Percentiles rank a stretch among this genome's conserved stretches.
These are phyloP conservation scores for Blastobasis adustella DNA, from an alignment of 2,888 invertebrate species.

Conservation along the genomic window DNA sequence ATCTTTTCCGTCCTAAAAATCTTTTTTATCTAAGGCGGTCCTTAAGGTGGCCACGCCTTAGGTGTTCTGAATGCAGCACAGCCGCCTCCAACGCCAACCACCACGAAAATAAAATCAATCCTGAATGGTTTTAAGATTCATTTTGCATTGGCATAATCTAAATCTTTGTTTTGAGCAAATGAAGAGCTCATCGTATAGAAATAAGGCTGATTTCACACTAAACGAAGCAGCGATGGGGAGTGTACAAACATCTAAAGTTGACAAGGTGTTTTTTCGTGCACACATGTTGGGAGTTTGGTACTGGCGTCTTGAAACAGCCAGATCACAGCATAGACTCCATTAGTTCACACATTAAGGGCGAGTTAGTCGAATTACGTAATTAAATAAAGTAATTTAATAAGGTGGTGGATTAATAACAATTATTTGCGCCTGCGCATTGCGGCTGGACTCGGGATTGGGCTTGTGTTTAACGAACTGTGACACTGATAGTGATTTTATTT, in stretches of 20 bases:
- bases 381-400: conserved; percentile 73
- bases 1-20: conserved; percentile 41
- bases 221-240: conserved; percentile 31
- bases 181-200: conserved; percentile 24
- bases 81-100: conserved; percentile 36
- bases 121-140: conserved; percentile 23
- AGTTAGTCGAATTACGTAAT: conserved; percentile 73
- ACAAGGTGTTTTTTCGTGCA: conserved; percentile 44
- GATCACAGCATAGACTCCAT: conserved; percentile 64
- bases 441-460: conserved; percentile 28
- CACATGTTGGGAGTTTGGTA: conserved; percentile 44
- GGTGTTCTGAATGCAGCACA: conserved; percentile 28
- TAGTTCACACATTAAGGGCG: conserved; percentile 69
- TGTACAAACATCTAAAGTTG: conserved; percentile 32
- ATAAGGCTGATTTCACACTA: conserved; percentile 29
- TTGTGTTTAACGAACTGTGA: conserved; percentile 48
- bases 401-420: conserved; percentile 67
- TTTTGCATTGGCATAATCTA: conserved; percentile 17
- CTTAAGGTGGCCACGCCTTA: conserved; percentile 46
- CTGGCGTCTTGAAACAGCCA: conserved; percentile 35
- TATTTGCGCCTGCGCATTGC: conserved; percentile 40
- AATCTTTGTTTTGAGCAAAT: neutral
- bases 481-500: conserved; percentile 26
- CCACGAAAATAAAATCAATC: conserved; percentile 2
- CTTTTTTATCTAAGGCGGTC: conserved; percentile 45